Base-by-base conservation (phyloP, 2,888 invertebrate genomes). In the Bimastos eiseni region DNA sequence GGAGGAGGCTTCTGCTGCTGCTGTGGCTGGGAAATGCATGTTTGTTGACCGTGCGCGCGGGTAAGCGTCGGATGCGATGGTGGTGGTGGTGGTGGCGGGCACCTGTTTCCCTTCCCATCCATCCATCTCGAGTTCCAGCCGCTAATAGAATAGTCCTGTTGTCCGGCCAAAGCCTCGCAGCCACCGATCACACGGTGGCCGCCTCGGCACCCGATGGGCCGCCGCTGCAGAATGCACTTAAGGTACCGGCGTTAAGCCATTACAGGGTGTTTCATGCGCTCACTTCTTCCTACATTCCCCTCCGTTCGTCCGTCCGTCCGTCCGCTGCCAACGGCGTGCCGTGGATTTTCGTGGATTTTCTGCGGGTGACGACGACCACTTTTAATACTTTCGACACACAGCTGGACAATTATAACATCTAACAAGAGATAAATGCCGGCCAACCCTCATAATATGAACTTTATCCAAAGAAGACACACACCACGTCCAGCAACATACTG, bases 131-230 rank as follows among this genome's bases (percentile, higher is more conserved):
- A 86, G 86, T 86, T 86, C 86, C 86, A 86, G 36, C 37, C 86
- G 86, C 86, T 86, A 86, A 86, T 86, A 86, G 86, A 86, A 86
- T 86, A 86, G 86, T 86, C 86, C 86, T 86, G 86, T 86, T 36
- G 86, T 86, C 86, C 36, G 37, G 86, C 86, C 34, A 86, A 86
- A 37, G 37, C 86, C 86, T 34, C 86, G 86, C 37, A 86, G 86
- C 86, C 86, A 37, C 36, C 86, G 86, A 86, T 24, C 86, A 70
- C 70, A 70, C 70, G 70, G 70, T 70, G 70, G 70, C 70, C 70
- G 70, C 70, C 70, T 30, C 70, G 11, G 70, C 70, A 70, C n/a
- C 70, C 70, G 70, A n/a, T 70, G 70, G 70, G 70, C 70, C 70
- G 70, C 70, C 55, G 55, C 21, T 70, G 70, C n/a, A 37, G 37